A percentile compares a stretch with the other conserved stretches of the same genome.
These are phyloP conservation scores for Ischnus inquisitorius DNA, from an alignment of 2,888 invertebrate species.

Conservation along the genomic window DNA sequence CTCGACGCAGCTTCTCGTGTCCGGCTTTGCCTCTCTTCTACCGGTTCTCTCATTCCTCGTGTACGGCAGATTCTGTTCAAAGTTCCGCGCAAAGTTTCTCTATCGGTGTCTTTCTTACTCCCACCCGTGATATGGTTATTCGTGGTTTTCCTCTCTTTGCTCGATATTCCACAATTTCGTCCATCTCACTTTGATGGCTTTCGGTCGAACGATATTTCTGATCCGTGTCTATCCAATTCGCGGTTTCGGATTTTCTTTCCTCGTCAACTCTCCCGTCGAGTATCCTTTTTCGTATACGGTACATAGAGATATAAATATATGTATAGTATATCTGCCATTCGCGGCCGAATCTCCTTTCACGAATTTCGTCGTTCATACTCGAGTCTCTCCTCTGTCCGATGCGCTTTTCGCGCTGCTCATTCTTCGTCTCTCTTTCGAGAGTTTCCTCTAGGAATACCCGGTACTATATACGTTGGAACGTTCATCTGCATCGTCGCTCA, in stretches of 20 bases:
- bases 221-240: constrained; percentile 21
- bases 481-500: constrained; percentile 41
- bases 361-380: constrained; percentile 16
- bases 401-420: constrained; percentile 22
- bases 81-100: constrained; percentile 74
- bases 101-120: constrained; percentile 68
- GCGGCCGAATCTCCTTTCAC: not conserved
- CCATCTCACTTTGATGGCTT: not conserved
- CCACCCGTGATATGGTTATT: not conserved
- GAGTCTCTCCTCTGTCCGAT: constrained; percentile 15
- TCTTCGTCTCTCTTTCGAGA: constrained; percentile 20
- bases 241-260: constrained; percentile 28
- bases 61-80: constrained; percentile 69
- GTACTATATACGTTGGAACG: constrained; percentile 2
- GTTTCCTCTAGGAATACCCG: not conserved
- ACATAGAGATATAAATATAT: not conserved
- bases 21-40: constrained; percentile 7
- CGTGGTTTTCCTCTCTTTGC: constrained; percentile 3
- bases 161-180: constrained; percentile 29
- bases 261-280: constrained; percentile 8
- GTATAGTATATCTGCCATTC: not conserved
- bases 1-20: constrained; percentile 34
- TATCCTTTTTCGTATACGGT: not conserved
- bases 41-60: constrained; percentile 16
- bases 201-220: constrained; percentile 25